Conservation (phyloP, 92 coral and sea anemone genomes). For the Phymanthus crucifer region DNA sequence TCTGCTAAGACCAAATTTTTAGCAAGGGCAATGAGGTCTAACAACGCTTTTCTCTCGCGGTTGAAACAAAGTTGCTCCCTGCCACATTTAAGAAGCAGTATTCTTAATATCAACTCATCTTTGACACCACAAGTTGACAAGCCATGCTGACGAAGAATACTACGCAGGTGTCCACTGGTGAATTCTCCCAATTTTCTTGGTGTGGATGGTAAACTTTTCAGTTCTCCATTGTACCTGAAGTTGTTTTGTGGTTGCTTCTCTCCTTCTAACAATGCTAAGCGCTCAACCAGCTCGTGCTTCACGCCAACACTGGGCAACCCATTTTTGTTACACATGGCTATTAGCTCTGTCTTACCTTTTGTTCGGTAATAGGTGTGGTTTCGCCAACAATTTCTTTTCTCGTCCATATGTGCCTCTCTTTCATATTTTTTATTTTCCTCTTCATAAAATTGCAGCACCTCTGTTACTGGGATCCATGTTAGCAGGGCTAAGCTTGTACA, state of each 20-base stretch:
- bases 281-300: neutral
- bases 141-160: neutral
- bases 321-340: slow-evolving; percentile 11
- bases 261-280: neutral
- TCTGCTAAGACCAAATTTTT: neutral
- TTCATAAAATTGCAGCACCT: neutral
- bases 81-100: neutral
- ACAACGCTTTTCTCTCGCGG: neutral
- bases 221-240: neutral
- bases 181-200: slow-evolving; percentile 3
- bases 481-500: neutral
- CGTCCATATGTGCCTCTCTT: slow-evolving; percentile 29
- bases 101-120: neutral
- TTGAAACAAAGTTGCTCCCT: neutral
- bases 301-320: neutral
- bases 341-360: slow-evolving; percentile 30
- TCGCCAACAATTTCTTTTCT: slow-evolving; percentile 39
- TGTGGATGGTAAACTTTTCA: neutral
- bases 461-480: neutral
- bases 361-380: slow-evolving; percentile 36
- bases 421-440: slow-evolving; percentile 19
- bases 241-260: neutral
- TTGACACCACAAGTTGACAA: neutral
- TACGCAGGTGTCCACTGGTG: neutral
- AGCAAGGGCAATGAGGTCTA: neutral